Percentiles rank a stretch among this genome's conserved stretches.
Evolutionary conservation across 1,140 invertebrate genomes (phyloP).

Genomic region (Dreissena polymorpha): DNA sequence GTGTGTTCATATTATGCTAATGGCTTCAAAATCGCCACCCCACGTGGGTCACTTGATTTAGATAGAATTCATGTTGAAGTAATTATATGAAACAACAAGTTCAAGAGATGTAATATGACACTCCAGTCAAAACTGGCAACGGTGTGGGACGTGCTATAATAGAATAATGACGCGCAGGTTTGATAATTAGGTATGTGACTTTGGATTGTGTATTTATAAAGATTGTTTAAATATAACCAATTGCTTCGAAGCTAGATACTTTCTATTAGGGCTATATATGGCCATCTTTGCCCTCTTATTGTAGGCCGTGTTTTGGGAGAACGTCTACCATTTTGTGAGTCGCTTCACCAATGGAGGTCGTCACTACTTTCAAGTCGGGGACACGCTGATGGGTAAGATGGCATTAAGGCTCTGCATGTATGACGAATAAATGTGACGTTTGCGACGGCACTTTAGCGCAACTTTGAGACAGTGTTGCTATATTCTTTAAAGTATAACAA

Average conservation of each 20-base stretch:
- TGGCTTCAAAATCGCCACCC: no score
- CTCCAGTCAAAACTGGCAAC: no score
- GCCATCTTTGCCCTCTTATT: not conserved
- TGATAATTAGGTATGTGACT: not conserved
- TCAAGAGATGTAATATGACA: no score
- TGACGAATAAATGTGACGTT: no score
- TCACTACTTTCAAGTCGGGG: not conserved
- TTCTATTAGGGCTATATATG: not conserved
- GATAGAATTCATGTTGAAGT: no score
- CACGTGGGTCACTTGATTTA: no score
- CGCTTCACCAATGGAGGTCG: constrained; percentile 5
- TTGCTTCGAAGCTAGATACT: not conserved
- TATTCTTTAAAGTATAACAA: not conserved
- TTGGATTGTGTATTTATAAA: not conserved
- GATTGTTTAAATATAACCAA: not conserved
- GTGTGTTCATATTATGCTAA: no score
- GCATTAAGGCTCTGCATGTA: not conserved
- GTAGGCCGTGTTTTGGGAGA: constrained; percentile 45
- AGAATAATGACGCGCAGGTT: not conserved
- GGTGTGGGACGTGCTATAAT: no score
- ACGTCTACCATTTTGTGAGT: constrained; percentile 35
- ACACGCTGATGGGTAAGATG: constrained; percentile 26
- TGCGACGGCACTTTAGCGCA: not conserved
- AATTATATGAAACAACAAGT: no score
- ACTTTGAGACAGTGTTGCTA: not conserved